These are phyloP conservation scores for Hydroisotoma schaefferi DNA, from an alignment of 2,888 invertebrate species.

Conservation along the genomic window DNA sequence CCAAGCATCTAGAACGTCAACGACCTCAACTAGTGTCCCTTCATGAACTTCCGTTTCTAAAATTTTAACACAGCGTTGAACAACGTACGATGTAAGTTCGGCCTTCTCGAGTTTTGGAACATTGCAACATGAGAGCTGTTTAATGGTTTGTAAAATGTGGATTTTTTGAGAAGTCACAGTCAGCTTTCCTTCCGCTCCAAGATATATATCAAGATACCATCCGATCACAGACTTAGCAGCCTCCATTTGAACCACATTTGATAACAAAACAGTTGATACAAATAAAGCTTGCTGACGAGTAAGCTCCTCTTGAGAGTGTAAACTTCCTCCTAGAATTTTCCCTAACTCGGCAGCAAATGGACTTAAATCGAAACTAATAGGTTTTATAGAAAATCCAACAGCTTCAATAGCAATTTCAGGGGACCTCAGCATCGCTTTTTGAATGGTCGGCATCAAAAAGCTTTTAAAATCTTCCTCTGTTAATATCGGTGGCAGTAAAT, in stretches of 20 bases:
- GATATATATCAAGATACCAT: conserved; percentile 68
- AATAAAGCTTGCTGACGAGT: conserved; percentile 70
- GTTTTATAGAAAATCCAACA: conserved; percentile 70
- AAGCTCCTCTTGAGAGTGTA: conserved; percentile 79
- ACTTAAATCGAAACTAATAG: conserved; percentile 71
- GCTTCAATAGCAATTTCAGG: conserved; percentile 65
- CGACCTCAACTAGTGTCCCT: conserved; percentile 74
- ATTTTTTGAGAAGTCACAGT: conserved; percentile 84
- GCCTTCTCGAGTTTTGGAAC: not conserved
- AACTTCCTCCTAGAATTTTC: conserved; percentile 68
- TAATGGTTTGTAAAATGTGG: conserved; percentile 61
- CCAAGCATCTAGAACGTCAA: conserved; percentile 80
- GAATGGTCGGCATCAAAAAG: conserved; percentile 73
- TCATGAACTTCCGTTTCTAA: conserved; percentile 88
- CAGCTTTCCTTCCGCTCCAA: conserved; percentile 86
- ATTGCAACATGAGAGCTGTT: not conserved
- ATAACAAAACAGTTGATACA: conserved; percentile 65
- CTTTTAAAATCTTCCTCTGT: conserved; percentile 67
- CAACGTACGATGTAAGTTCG: conserved; percentile 52
- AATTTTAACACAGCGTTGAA: conserved; percentile 68
- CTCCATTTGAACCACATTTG: conserved; percentile 3
- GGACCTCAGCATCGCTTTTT: conserved; percentile 86
- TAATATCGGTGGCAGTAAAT: conserved; percentile 62
- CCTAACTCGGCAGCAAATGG: conserved; percentile 72
- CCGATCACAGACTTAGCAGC: conserved; percentile 15